phyloP scores from a whole-genome alignment of 30 jellyfish, hydroid and myxozoan genomes.

The Sanderia malayensis region DNA sequence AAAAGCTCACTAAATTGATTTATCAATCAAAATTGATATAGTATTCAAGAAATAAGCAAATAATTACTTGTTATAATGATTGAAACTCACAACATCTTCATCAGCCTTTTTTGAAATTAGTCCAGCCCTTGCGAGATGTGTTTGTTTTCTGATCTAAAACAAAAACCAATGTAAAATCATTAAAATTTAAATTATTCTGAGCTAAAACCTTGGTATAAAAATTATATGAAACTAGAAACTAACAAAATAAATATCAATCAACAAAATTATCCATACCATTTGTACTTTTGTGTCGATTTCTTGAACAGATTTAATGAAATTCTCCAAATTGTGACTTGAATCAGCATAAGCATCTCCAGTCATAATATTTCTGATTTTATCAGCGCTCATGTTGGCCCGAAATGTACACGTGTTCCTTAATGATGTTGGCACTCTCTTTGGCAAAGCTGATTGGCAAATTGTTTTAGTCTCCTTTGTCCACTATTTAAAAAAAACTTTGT shows the following conservation, averaged over 20 bases:
- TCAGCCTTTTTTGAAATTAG: conserved; percentile 40
- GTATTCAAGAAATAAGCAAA: too few species aligned
- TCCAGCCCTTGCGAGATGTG: conserved; percentile 60
- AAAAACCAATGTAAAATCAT: conserved; percentile 9
- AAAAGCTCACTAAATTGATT: too few species aligned
- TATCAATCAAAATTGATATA: too few species aligned
- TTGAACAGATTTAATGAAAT: conserved; percentile 21
- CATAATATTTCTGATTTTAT: conserved; percentile 48
- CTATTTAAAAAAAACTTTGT: neutral
- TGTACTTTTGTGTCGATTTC: conserved; percentile 44
- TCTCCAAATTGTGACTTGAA: conserved; percentile 41
- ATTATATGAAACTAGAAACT: too few species aligned
- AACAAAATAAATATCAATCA: too few species aligned
- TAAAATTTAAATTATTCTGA: neutral
- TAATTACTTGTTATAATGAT: too few species aligned
- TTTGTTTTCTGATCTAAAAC: conserved; percentile 42
- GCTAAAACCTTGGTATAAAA: too few species aligned
- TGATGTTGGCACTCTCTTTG: conserved; percentile 31
- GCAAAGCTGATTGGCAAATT: conserved; percentile 45
- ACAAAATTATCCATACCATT: conserved; percentile 18
- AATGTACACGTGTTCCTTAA: conserved; percentile 29
- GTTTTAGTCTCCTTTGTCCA: conserved; percentile 38
- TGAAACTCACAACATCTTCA: conserved; percentile 39
- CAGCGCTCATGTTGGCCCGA: conserved; percentile 34
- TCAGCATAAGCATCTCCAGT: conserved; percentile 58